Evolutionary conservation across 2,888 invertebrate species (phyloP).

Genomic region (Andrena flavipes): DNA sequence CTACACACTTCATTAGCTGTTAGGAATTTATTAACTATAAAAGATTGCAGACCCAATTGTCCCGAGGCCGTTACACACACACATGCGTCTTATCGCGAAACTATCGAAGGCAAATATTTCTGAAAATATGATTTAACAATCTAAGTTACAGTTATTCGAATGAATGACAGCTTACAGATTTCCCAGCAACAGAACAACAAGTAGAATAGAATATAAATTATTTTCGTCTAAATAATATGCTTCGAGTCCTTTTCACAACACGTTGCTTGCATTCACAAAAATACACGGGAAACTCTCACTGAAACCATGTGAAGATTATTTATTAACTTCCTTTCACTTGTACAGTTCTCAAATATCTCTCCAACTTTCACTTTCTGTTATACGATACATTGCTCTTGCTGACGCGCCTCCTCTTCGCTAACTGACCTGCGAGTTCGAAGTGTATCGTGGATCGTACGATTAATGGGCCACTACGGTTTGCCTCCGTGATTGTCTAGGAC

Average conservation of each 20-base stretch:
- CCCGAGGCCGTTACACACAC: background rate
- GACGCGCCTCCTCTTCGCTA: background rate
- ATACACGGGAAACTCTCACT: background rate
- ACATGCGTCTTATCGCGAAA: background rate
- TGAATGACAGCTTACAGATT: background rate
- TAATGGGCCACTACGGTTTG: conserved; percentile 25
- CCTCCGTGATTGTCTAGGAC: conserved; percentile 26
- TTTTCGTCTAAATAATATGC: background rate
- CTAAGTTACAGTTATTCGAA: background rate
- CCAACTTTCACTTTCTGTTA: background rate
- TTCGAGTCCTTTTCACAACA: background rate
- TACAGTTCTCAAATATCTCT: too few species aligned
- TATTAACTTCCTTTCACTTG: too few species aligned
- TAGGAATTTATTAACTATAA: too few species aligned
- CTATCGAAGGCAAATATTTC: background rate
- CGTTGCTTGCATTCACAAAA: background rate
- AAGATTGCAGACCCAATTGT: background rate
- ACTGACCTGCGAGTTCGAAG: conserved; percentile 48
- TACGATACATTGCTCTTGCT: background rate
- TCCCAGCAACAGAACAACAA: background rate
- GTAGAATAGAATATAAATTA: background rate
- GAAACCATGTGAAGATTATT: too few species aligned
- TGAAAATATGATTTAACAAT: background rate
- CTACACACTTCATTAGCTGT: background rate
- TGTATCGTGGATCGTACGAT: background rate